Base-by-base conservation (phyloP, 2,113 vertebrate genomes). In the Ceyx margarethae region DNA sequence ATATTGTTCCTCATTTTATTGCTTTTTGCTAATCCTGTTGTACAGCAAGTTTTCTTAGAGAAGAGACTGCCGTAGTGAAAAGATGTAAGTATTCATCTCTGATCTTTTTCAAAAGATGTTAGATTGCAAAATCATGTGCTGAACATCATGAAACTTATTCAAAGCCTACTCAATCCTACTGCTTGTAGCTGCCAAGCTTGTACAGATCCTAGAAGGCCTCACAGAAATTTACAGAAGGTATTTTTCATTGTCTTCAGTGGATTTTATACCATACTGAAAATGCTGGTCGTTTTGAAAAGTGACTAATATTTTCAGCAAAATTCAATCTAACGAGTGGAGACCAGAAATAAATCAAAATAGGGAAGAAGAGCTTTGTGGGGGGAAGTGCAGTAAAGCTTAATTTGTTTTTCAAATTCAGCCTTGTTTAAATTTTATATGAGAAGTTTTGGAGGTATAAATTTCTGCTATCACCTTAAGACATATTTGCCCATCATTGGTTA, bases 271-370 rank as follows among this genome's bases (percentile, higher is more conserved):
- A 1, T 15, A 10, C 28, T 45, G 66, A 50, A 89, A 72, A 42
- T 46, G 18, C 33, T 94, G 66, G 5, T 61, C 48, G 8, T 8
- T 71, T 12, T 57, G 46, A 66, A 21, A 69, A 78, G 5, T 14
- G 19, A 6, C 35, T 61, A 53, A 71, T 67, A 3, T 4, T 50
- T 58, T 26, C 7, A 68, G 19, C 35, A 62, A 40, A 15, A 21
- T 61, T 65, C 0, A 0, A 2, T 53, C n/a, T 53, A 66, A 56
- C 8, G 37, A 51, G 28, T 46, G 5, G 17, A 62, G 26, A 33
- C 5, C 6, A 60, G 25, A 68, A 64, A 37, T 42, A 56, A 75
- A 91, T 81, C 5, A 66, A 31, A 66, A 69, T 78, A 29, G 16
- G 18, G 74, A 81, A 19, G 8, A 67, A 37, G 31, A 61, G 4